Evolutionary conservation across 2,888 invertebrate genomes (phyloP).

Genomic region (Drosophila affinis): DNA sequence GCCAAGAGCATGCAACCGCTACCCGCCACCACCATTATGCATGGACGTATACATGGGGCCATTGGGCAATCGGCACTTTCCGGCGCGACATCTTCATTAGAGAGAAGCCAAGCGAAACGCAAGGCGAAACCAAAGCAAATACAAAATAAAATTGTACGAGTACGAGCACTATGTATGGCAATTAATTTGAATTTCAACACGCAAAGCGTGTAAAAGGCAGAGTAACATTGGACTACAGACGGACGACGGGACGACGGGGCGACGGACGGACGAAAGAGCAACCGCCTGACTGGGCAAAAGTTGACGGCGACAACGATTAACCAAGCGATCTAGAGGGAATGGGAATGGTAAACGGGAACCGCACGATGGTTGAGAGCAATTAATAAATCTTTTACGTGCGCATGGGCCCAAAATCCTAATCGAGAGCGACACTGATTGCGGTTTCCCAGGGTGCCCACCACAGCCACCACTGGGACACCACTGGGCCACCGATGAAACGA

Average conservation of each 20-base stretch:
- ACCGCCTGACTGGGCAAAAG: slow-evolving; percentile 47
- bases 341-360: neutral
- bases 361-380: slow-evolving; percentile 60
- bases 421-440: slow-evolving; percentile 69
- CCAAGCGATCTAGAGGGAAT: slow-evolving; percentile 31
- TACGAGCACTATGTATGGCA: slow-evolving; percentile 47
- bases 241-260: neutral
- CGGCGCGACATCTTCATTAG: slow-evolving; percentile 69
- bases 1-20: slow-evolving; percentile 6
- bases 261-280: neutral
- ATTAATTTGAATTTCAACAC: slow-evolving; percentile 79
- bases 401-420: slow-evolving; percentile 60
- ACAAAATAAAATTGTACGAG: slow-evolving; percentile 37
- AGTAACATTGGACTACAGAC: slow-evolving; percentile 43
- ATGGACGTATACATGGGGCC: slow-evolving; percentile 42
- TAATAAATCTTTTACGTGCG: slow-evolving; percentile 68
- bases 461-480: slow-evolving; percentile 33
- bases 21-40: slow-evolving; percentile 40
- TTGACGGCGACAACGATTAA: slow-evolving; percentile 50
- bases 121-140: slow-evolving; percentile 36
- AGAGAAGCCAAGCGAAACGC: slow-evolving; percentile 66
- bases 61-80: slow-evolving; percentile 54
- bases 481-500: slow-evolving; percentile 44
- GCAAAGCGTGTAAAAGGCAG: slow-evolving; percentile 76
- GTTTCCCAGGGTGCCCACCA: slow-evolving; percentile 70